Base-by-base conservation (phyloP, 2,113 vertebrate species). In the Lophochroa leadbeateri region DNA sequence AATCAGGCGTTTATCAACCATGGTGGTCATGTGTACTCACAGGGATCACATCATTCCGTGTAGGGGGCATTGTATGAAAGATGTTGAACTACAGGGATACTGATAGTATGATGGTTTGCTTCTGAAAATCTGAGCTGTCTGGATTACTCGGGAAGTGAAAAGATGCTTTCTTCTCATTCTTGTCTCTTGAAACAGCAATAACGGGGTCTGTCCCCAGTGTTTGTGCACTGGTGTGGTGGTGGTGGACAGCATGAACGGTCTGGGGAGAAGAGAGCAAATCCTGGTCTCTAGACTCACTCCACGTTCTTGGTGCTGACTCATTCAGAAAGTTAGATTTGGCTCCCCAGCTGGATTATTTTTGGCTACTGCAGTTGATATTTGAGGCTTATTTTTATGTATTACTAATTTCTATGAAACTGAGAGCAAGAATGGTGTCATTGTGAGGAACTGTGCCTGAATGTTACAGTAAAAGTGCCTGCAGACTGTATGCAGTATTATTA, bases 301-400 rank as follows among this genome's bases (percentile, higher is more conserved):
- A 0, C 2, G 17, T 50, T n/a, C 55, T 41, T 7, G 12, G 2
- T 81, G 77, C 92, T 86, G 71, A 80, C 64, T 97, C 88, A 81
- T 47, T 41, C 60, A 43, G 31, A 79, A 49, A 47, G 79, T 91
- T 93, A 21, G 20, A 9, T 75, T 74, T 82, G 69, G 33, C 80
- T 95, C 76, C 63, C 80, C 44, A 77, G 0, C 37, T 33, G 72
- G 49, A 64, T 80, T 94, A 90, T 90, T 90, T 88, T 86, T 78
- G 69, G 64, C 88, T 88, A 7, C 80, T 20, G 72, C 86, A 19
- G 52, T 92, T 86, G 76, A 55, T 92, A 81, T 78, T 83, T 60
- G 69, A 79, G 80, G 35, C 86, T 94, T 93, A 83, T 96, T 96
- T 95, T 95, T 90, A 70, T 67, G 76, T 67, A 6, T 81, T 88